phyloP scores from a whole-genome alignment of 2,797 vertebrate genomes.

The Argyrosomus regius region DNA sequence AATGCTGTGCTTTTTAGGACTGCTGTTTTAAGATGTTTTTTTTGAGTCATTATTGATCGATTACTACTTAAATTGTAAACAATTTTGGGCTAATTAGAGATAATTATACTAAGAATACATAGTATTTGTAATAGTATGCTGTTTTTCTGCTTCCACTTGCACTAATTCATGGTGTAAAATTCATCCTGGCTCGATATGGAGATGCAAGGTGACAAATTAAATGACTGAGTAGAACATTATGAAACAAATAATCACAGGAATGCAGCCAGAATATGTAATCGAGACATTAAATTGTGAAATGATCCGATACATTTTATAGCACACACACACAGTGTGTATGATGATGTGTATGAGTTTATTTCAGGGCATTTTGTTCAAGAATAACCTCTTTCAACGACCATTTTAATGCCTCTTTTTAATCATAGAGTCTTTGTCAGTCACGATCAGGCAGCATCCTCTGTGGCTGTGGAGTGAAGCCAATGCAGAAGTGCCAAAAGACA shows the following conservation, averaged over 20 bases:
- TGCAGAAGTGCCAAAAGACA: too few relatives aligned
- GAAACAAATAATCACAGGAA: neutral
- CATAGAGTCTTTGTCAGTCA: too few relatives aligned
- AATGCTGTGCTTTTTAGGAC: neutral
- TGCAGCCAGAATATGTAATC: neutral
- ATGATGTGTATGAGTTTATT: too few relatives aligned
- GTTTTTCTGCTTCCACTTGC: neutral
- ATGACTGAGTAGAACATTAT: neutral
- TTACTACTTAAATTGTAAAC: neutral
- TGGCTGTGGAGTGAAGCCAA: too few relatives aligned
- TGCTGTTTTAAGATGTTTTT: neutral
- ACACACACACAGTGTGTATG: too few relatives aligned
- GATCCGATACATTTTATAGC: neutral
- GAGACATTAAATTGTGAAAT: neutral
- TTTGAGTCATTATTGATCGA: neutral
- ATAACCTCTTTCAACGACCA: too few relatives aligned
- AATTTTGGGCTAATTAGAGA: neutral
- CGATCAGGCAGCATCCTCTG: too few relatives aligned
- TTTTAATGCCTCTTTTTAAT: too few relatives aligned
- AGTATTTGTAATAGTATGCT: neutral
- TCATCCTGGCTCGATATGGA: too few relatives aligned
- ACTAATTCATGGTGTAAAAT: too few relatives aligned
- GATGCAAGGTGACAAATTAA: neutral
- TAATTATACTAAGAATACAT: too few relatives aligned
- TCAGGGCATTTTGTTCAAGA: too few relatives aligned